These are phyloP conservation scores for Columba janthina DNA, from an alignment of 2,113 vertebrate species.

Conservation along the genomic window DNA sequence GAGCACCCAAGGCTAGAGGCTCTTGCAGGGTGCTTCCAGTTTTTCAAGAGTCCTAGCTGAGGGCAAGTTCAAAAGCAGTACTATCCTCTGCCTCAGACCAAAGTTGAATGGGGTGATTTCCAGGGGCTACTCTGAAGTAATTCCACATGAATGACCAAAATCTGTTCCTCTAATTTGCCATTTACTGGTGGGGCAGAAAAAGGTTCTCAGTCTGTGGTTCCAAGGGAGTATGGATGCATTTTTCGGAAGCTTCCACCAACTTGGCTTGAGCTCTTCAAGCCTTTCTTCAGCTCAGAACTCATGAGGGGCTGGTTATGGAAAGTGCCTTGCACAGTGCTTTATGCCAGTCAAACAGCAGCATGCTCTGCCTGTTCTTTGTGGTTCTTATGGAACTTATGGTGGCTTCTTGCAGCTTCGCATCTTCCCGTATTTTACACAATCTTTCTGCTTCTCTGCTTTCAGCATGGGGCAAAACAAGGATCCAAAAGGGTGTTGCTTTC, in stretches of 20 bases:
- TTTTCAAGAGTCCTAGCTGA: background rate
- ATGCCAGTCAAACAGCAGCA: background rate
- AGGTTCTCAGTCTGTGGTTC: background rate
- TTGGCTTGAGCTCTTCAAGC: background rate
- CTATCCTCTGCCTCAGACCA: background rate
- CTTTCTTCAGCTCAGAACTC: background rate
- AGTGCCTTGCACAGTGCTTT: background rate
- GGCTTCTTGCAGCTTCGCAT: background rate
- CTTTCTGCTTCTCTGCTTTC: background rate
- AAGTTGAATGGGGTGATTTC: background rate
- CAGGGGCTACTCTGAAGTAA: background rate
- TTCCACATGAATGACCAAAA: background rate
- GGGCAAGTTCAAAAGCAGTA: background rate
- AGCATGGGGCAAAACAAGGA: accelerated
- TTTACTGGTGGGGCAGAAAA: background rate
- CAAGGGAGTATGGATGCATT: background rate
- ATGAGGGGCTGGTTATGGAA: background rate
- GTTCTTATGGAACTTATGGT: too few relatives aligned
- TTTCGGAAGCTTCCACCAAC: background rate
- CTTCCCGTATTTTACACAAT: accelerated
- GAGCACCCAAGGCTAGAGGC: background rate
- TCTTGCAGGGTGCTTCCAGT: background rate
- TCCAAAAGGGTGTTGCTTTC: background rate
- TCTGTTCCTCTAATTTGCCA: background rate
- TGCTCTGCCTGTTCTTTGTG: background rate